Conservation (phyloP, 2,888 invertebrate genomes). For the Cantharis flavilabris region DNA sequence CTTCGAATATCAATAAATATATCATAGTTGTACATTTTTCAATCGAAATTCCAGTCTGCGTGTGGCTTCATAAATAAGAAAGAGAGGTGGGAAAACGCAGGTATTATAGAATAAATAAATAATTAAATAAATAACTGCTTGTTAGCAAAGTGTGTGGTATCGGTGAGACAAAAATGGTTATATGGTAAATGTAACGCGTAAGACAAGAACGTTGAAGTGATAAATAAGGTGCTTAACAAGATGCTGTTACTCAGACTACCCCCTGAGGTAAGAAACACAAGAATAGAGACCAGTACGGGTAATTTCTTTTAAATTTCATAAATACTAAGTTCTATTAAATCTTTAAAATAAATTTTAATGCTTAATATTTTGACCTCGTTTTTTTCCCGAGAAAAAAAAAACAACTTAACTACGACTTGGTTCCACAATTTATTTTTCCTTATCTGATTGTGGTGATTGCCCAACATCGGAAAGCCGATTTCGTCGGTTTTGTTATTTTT, state of each 20-base stretch:
- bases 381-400: neutral
- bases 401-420: too few species aligned
- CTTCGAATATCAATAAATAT: conserved; percentile 52
- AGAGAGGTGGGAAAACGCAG: conserved; percentile 57
- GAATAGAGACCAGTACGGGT: conserved; percentile 34
- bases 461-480: neutral
- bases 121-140: conserved; percentile 59
- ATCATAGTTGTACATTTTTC: conserved; percentile 47
- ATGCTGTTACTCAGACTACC: conserved; percentile 56
- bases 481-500: neutral
- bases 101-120: conserved; percentile 59
- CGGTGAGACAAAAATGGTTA: conserved; percentile 18
- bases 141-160: conserved; percentile 56
- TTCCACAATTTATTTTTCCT: neutral
- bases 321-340: neutral
- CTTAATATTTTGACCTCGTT: neutral
- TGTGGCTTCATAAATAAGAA: conserved; percentile 57
- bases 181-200: conserved; percentile 8
- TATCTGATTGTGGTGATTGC: neutral
- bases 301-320: neutral
- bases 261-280: conserved; percentile 49
- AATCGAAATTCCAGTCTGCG: conserved; percentile 54
- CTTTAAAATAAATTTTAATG: neutral
- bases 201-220: conserved; percentile 46
- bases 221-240: conserved; percentile 58